Base-by-base conservation (phyloP, 2,888 invertebrate genomes). In the Hofmannophila pseudospretella region DNA sequence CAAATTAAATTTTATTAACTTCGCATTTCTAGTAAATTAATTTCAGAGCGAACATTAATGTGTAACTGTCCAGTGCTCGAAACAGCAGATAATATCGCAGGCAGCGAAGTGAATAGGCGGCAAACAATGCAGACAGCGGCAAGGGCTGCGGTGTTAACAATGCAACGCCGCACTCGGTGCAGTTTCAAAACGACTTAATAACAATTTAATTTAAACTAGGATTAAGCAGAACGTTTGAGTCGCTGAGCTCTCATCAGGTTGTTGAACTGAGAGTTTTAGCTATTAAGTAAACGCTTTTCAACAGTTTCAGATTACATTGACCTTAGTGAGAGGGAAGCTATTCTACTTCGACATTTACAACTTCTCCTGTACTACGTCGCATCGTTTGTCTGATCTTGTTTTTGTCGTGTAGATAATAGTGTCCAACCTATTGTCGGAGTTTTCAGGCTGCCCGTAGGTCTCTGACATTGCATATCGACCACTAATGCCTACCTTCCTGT, bases 181-280 rank as follows among this genome's bases (percentile, higher is more conserved):
- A 33, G 13, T 30, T 34, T 3, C n/a, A 35, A 33, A 20, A 32
- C 11, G 31, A 29, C 41, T 37, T 37, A 36, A 37, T 36, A 41
- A 41, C 41, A 31, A 37, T 41, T 41, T 37, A 36, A 41, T 41
- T 41, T 31, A 34, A 36, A 33, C 33, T 40, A 10, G 32, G 19
- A 41, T 36, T 36, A 40, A 26, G 19, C 22, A 11, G 7, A 36
- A 19, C 35, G 32, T 36, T 36, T 30, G 29, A 40, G 40, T 33
- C 23, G 28, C 14, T 27, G n/a, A 33, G 36, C 16, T 32, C 30
- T 36, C 22, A 20, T 34, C 29, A 32, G 31, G 23, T 10, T 22
- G 30, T 16, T 16, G 4, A 30, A 30, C 30, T 3, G 30, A 14
- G 9, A 3, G 13, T 14, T 16, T 30, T 30, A 7, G 11, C 9